These are phyloP conservation scores for Diarsia rubi DNA, from an alignment of 2,888 invertebrate genomes.

Conservation along the genomic window DNA sequence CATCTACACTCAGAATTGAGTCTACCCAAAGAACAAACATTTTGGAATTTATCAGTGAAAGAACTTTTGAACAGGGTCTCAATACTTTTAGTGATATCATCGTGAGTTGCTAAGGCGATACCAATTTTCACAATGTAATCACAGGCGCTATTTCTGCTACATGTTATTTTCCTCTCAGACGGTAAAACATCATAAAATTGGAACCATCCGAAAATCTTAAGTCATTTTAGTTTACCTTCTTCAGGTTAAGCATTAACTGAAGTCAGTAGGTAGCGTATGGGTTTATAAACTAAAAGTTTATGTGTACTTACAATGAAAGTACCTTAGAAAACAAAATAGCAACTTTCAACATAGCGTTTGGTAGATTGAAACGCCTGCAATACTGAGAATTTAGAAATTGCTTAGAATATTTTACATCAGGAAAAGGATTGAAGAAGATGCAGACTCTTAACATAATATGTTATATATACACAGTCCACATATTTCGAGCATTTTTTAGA, in stretches of 20 bases:
- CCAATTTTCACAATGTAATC: not conserved
- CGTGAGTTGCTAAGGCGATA: not conserved
- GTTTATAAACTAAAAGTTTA: not conserved
- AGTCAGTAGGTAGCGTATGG: not conserved
- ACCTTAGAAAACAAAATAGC: slow-evolving; percentile 29
- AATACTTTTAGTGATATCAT: too few relatives aligned
- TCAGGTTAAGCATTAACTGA: not conserved
- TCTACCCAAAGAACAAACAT: not conserved
- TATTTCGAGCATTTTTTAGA: not conserved
- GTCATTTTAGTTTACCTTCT: not conserved
- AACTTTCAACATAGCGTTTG: not conserved
- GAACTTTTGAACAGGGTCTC: not conserved
- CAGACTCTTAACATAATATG: not conserved
- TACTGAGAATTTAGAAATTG: not conserved
- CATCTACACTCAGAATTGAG: too few relatives aligned
- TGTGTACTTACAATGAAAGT: not conserved
- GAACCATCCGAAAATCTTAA: not conserved
- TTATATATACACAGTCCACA: not conserved
- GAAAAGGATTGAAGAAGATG: not conserved
- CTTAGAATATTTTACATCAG: not conserved
- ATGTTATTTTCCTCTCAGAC: too few relatives aligned
- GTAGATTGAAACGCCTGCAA: not conserved
- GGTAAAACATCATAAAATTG: not conserved
- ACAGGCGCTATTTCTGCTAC: slow-evolving; percentile 25
- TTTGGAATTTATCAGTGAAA: not conserved